Percentiles rank a stretch among this genome's conserved stretches.
Conservation (phyloP, 2,113 vertebrate genomes). For the Xiphorhynchus elegans region DNA sequence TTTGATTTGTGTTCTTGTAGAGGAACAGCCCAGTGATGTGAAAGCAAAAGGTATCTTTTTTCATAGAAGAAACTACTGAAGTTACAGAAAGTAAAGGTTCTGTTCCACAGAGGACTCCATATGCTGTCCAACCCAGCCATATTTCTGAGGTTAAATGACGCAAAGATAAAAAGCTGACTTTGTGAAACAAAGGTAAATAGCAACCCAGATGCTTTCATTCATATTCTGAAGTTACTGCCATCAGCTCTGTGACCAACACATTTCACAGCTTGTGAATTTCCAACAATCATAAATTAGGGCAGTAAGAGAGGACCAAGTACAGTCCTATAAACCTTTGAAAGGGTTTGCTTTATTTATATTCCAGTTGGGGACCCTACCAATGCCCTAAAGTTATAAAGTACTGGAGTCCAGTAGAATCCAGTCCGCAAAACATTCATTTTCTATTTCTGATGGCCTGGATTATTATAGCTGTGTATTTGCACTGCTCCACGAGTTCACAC, state of each 20-base stretch:
- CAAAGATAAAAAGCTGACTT: slow-evolving; percentile 57
- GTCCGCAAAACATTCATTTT: not conserved
- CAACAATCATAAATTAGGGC: slow-evolving; percentile 58
- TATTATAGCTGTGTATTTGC: not conserved
- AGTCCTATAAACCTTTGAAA: slow-evolving; percentile 39
- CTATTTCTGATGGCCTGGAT: not conserved
- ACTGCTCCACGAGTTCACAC: not conserved
- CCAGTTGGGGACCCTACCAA: not conserved
- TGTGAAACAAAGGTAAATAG: slow-evolving; percentile 56
- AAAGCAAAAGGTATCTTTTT: not conserved
- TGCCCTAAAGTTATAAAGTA: not conserved
- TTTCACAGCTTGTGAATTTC: slow-evolving; percentile 66
- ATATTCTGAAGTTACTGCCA: slow-evolving; percentile 59
- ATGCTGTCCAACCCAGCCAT: not conserved
- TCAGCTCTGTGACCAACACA: slow-evolving; percentile 49
- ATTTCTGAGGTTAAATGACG: slow-evolving; percentile 62
- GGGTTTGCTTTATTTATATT: slow-evolving; percentile 50
- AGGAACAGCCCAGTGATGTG: not conserved
- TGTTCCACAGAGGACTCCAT: not conserved
- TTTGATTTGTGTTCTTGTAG: not conserved
- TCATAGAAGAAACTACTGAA: not conserved
- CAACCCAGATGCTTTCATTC: slow-evolving; percentile 48
- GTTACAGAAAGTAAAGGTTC: not conserved
- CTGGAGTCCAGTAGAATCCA: not conserved
- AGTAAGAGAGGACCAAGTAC: not conserved